Evolutionary conservation across 2,113 vertebrate genomes (phyloP).

Genomic region (Alouatta palliata): DNA sequence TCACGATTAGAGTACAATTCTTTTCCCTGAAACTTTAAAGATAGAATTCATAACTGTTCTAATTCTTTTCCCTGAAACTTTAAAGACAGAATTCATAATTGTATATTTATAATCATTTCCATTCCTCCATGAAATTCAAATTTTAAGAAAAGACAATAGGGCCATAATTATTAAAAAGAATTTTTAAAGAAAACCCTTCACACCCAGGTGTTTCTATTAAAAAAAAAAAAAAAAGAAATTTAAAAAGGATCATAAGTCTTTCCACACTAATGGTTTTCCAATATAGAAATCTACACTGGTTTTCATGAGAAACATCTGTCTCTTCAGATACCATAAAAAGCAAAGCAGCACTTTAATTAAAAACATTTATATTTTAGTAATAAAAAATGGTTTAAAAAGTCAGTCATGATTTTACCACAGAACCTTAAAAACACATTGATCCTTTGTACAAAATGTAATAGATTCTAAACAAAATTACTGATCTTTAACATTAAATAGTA

Average conservation of each 20-base stretch:
- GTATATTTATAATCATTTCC: conserved; percentile 45
- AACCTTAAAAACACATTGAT: background rate
- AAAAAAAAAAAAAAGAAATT: background rate
- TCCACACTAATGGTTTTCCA: conserved; percentile 3
- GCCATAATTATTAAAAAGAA: background rate
- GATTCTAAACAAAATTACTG: background rate
- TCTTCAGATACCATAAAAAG: conserved; percentile 17
- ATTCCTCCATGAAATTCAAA: conserved; percentile 48
- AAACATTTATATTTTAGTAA: background rate
- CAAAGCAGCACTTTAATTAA: conserved; percentile 21
- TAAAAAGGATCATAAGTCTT: background rate
- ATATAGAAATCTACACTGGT: background rate
- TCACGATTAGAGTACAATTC: background rate
- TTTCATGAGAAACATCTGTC: conserved; percentile 42
- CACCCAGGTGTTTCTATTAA: background rate
- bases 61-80: conserved; percentile 1
- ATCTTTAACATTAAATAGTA: conserved; percentile 11
- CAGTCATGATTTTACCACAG: background rate
- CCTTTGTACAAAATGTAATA: background rate
- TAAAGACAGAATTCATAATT: conserved; percentile 31
- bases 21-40: conserved; percentile 10
- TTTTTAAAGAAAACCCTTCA: conserved; percentile 38
- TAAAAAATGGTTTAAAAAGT: background rate
- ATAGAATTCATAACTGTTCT: background rate
- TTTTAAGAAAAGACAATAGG: conserved; percentile 45